Evolutionary conservation across 2,113 vertebrate species (phyloP).

Genomic region (Uria lomvia): DNA sequence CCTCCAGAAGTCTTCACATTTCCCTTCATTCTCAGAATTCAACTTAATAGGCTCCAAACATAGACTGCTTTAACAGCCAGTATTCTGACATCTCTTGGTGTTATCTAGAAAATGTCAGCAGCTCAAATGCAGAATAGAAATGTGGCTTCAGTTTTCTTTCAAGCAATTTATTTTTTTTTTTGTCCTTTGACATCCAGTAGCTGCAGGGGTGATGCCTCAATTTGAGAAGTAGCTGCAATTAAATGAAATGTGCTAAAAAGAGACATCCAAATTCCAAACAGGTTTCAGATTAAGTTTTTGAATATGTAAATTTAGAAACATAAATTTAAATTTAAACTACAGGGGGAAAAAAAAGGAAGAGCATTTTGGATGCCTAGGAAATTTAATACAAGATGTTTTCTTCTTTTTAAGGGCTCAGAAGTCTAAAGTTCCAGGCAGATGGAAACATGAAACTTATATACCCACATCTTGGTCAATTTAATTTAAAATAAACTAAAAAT

Average conservation of each 20-base stretch:
- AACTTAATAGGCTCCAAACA: slow-evolving; percentile 50
- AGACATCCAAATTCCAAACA: slow-evolving; percentile 29
- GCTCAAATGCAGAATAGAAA: slow-evolving; percentile 40
- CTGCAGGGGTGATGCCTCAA: slow-evolving; percentile 41
- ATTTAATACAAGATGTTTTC: slow-evolving; percentile 4
- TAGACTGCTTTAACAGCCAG: slow-evolving; percentile 54
- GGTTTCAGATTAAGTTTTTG: slow-evolving; percentile 19
- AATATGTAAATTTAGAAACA: slow-evolving; percentile 53
- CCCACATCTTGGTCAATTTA: not conserved
- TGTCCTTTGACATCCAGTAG: slow-evolving; percentile 47
- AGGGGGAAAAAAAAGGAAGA: not conserved
- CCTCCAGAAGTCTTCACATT: slow-evolving; percentile 18
- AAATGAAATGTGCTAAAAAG: slow-evolving; percentile 27
- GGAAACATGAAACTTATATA: not conserved
- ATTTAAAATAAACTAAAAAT: not conserved
- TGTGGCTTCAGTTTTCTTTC: slow-evolving; percentile 26
- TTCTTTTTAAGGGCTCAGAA: not conserved
- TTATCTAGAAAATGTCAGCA: slow-evolving; percentile 62
- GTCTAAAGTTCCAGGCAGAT: not conserved
- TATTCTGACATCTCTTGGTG: slow-evolving; percentile 60
- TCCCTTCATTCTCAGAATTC: slow-evolving; percentile 46
- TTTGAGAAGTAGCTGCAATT: slow-evolving; percentile 42
- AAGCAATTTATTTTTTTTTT: slow-evolving; percentile 9
- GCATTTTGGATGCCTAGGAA: not conserved
- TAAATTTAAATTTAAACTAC: slow-evolving; percentile 43